These are phyloP conservation scores for Ashinkailepas kermadecensis DNA, from an alignment of 2,888 invertebrate species.

Conservation along the genomic window DNA sequence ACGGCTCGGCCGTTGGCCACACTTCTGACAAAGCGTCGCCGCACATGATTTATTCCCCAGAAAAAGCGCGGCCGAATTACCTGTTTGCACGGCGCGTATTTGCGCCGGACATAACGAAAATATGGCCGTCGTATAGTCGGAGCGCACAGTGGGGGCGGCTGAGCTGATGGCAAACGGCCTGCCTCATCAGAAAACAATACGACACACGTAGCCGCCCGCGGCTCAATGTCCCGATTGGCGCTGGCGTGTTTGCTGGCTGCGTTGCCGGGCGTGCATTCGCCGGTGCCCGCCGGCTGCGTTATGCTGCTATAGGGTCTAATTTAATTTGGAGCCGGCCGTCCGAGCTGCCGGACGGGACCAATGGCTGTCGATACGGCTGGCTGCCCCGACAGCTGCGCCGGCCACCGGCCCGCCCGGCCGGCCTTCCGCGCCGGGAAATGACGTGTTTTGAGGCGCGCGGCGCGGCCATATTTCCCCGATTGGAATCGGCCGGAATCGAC, in stretches of 20 bases:
- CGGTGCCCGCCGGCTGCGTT: too few species aligned
- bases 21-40: not conserved
- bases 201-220: too few species aligned
- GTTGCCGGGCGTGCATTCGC: too few species aligned
- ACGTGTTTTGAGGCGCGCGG: not conserved
- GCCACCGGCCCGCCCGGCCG: not conserved
- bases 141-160: not conserved
- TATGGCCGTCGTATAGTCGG: not conserved
- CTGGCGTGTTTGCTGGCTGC: too few species aligned
- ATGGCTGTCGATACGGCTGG: not conserved
- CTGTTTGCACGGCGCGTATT: not conserved
- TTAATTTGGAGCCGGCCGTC: not conserved
- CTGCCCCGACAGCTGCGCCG: not conserved
- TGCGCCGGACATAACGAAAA: not conserved
- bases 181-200: not conserved
- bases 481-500: not conserved
- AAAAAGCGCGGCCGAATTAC: not conserved
- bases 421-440: not conserved
- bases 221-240: too few species aligned
- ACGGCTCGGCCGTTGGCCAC: not conserved
- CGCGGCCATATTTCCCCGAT: conserved; percentile 1
- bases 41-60: not conserved
- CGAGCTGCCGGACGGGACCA: not conserved
- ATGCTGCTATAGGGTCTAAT: not conserved
- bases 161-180: not conserved